A percentile compares a stretch with the other conserved stretches of the same genome.
Evolutionary conservation across 2,888 invertebrate species (phyloP).

Genomic region (Apomyelois bistriatella): DNA sequence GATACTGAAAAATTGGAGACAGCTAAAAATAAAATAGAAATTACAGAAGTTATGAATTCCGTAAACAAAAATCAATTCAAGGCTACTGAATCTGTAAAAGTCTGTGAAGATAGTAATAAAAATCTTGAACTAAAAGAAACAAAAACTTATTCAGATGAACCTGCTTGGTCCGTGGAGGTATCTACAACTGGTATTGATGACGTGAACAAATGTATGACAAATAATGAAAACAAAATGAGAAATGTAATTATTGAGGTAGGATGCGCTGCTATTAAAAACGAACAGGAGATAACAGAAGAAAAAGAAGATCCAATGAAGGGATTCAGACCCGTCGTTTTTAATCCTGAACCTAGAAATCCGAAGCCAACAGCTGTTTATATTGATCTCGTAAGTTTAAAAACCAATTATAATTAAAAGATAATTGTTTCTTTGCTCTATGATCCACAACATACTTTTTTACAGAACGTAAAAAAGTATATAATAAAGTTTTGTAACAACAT

Average conservation of each 20-base stretch:
- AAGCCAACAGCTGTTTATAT: neutral
- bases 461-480: too few species aligned
- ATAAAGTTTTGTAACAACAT: too few species aligned
- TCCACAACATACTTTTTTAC: too few species aligned
- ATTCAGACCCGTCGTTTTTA: constrained; percentile 33
- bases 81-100: neutral
- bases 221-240: neutral
- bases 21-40: neutral
- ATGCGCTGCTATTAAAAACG: neutral
- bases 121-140: neutral
- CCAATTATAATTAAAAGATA: too few species aligned
- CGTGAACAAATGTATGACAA: neutral
- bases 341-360: constrained; percentile 26
- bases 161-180: neutral
- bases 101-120: neutral
- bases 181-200: neutral
- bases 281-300: constrained; percentile 18
- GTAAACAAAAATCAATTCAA: neutral
- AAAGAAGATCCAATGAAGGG: constrained; percentile 29
- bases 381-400: neutral
- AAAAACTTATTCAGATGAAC: neutral
- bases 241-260: neutral
- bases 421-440: too few species aligned
- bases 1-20: neutral
- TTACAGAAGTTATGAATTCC: neutral